Evolutionary conservation across 92 coral and sea anemone species (phyloP), one percentile per base, ranked within the genome.

Genomic region (Anthopleura xanthogrammica): DNA sequence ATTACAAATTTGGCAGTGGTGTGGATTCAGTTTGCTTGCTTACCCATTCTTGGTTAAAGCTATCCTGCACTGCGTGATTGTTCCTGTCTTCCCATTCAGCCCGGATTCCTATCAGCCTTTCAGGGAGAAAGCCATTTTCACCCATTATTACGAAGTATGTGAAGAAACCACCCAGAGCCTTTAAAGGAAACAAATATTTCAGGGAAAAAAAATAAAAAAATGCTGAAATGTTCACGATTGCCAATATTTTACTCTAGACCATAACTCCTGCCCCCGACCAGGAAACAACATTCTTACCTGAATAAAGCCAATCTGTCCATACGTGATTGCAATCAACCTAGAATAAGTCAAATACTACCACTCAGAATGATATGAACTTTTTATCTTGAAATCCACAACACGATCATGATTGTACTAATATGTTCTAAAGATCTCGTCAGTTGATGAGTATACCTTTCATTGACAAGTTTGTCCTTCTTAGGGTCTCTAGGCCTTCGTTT

Each of bases 11-110:
- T 7, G 16, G 5, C 24, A 62, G 23, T 62, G 24, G 29, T 29
- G 23, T 7, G 19, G 29, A 20, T 7, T 62, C 23, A 5, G 70
- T 20, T 58, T 62, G 29, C 36, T 62, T 62, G 70, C 97, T 76
- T 75, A 96, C 99, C 99, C 99, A 96, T 81, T 96, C 99, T 86
- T 96, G 99, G 79, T 94, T 95, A 81, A 92, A 96, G 83, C 89
- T 90, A 85, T 96, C 99, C 41, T 56, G 29, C 22, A 96, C 50
- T 75, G 48, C 80, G 50, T 85, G 64, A 16, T 76, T 82, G 6
- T 29, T 52, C 55, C 48, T 90, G 90, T 96, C 83, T 39, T 92
- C 98, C 99, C 99, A 96, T 0, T 78, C 78, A 43, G 62, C 87
- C 68, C 99, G 87, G 83, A 94, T 77, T 50, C 92, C 93, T 85